Conservation (phyloP, 2,888 invertebrate genomes). For the Entomobrya proxima region DNA sequence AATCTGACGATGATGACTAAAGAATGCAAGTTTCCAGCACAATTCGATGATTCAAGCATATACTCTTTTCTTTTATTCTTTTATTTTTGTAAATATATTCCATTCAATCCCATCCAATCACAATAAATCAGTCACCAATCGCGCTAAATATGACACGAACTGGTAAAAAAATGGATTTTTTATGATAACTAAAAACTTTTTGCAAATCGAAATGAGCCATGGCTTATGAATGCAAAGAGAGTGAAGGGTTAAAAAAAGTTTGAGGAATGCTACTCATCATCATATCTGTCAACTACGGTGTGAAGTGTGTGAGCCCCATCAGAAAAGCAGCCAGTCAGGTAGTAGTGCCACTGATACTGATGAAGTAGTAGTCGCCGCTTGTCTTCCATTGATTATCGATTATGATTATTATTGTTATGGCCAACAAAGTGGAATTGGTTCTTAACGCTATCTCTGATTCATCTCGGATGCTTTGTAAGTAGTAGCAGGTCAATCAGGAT, state of each 20-base stretch:
- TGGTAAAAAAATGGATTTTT: constrained; percentile 4
- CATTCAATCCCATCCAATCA: constrained; percentile 65
- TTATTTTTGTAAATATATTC: constrained; percentile 17
- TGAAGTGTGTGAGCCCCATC: constrained; percentile 29
- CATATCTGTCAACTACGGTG: constrained; percentile 37
- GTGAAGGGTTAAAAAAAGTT: too few species aligned
- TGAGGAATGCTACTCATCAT: background rate
- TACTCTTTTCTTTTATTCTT: constrained; percentile 10
- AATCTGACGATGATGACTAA: constrained; percentile 11
- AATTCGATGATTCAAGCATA: background rate
- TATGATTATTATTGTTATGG: constrained; percentile 29
- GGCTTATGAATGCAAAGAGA: constrained; percentile 15
- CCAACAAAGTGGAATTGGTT: constrained; percentile 8
- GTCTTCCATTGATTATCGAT: constrained; percentile 18
- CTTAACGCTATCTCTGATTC: background rate
- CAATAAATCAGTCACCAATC: constrained; percentile 63
- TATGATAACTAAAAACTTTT: background rate
- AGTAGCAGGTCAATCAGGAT: constrained; percentile 10
- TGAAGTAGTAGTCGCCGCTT: background rate
- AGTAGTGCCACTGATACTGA: background rate
- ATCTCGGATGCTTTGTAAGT: too few species aligned
- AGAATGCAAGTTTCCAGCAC: background rate
- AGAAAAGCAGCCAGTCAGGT: background rate
- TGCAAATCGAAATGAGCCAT: background rate
- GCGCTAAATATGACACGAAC: constrained; percentile 51